Conservation (phyloP, 2,113 vertebrate genomes). For the Chitala chitala region DNA sequence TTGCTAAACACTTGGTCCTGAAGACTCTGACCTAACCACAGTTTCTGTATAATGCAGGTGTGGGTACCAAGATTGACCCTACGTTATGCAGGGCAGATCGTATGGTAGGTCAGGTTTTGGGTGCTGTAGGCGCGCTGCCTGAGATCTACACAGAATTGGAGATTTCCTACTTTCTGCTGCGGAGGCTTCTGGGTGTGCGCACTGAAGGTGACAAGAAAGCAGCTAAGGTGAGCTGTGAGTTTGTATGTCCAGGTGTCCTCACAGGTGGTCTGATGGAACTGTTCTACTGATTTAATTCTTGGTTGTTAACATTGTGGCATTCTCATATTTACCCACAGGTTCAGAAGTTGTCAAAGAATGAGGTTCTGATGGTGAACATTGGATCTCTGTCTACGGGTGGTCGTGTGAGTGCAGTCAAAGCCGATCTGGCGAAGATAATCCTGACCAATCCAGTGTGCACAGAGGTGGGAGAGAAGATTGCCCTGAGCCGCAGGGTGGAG, state of each 20-base stretch:
- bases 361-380: conserved; percentile 98
- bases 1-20: no score
- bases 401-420: conserved; percentile 93
- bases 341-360: conserved; percentile 96
- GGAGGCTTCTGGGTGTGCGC: conserved; percentile 87
- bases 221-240: conserved; percentile 71
- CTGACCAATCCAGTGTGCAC: conserved; percentile 97
- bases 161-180: conserved; percentile 92
- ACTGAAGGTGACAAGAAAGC: conserved; percentile 98
- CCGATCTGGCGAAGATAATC: conserved; percentile 95
- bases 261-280: background rate
- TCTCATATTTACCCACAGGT: conserved; percentile 64
- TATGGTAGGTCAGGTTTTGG: conserved; percentile 97
- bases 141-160: conserved; percentile 98
- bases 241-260: background rate
- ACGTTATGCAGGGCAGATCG: conserved; percentile 93
- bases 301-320: background rate
- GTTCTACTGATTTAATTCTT: background rate
- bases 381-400: conserved; percentile 94
- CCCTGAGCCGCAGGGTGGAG: conserved; percentile 93
- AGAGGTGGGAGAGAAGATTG: conserved; percentile 98
- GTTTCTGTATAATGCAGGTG: conserved; percentile 61
- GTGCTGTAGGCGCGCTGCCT: conserved; percentile 88
- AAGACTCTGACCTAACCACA: background rate
- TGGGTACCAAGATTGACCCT: conserved; percentile 96